Conservation (phyloP, 2,797 vertebrate species). For the Pantherophis alleghaniensis region DNA sequence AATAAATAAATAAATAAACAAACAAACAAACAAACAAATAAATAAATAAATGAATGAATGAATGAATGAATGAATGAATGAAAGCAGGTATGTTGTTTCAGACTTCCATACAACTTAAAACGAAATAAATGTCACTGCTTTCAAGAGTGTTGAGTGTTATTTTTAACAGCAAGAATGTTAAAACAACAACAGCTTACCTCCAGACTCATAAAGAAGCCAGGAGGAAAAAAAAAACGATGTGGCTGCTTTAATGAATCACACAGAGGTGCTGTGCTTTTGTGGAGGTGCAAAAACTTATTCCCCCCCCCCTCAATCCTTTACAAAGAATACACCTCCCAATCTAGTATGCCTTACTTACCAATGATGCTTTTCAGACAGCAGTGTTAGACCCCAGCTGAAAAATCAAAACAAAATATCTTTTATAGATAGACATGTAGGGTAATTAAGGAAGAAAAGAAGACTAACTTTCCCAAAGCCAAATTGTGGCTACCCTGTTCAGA, state of each 20-base stretch:
- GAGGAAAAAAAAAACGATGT: not conserved
- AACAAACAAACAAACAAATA: too few relatives aligned
- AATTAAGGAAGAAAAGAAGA: not conserved
- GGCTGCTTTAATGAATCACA: not conserved
- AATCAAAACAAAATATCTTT: constrained; percentile 35
- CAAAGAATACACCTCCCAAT: not conserved
- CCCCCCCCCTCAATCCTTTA: not conserved
- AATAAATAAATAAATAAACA: too few relatives aligned
- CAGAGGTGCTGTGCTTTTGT: not conserved
- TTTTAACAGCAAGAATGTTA: not conserved
- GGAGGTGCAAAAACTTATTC: not conserved
- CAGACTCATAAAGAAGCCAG: not conserved
- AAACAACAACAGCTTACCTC: not conserved
- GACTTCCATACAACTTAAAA: not conserved
- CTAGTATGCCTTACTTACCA: constrained; percentile 80
- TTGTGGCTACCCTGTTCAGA: not conserved
- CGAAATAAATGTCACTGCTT: not conserved
- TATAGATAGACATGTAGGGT: not conserved
- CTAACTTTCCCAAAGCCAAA: not conserved
- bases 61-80: too few relatives aligned
- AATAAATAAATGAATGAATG: too few relatives aligned
- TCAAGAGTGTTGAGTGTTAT: not conserved
- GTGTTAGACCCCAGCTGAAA: constrained; percentile 90
- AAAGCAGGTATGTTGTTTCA: not conserved
- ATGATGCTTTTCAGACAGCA: constrained; percentile 88